These are phyloP conservation scores for Trichogramma dendrolimi DNA, from an alignment of 2,888 invertebrate genomes.

Conservation along the genomic window DNA sequence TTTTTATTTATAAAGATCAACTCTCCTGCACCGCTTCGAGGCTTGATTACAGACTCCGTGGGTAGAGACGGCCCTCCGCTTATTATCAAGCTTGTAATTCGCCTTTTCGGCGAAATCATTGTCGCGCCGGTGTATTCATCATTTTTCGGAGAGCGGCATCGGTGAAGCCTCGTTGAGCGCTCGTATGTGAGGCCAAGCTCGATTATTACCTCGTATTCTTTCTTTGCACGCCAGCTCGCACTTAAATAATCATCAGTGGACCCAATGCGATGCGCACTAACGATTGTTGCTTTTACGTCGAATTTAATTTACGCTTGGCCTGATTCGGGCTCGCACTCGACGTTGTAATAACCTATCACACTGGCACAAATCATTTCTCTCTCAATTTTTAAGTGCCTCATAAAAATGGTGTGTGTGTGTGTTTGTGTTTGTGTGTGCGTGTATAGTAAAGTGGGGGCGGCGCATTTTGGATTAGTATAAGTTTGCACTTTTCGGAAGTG, in stretches of 20 bases:
- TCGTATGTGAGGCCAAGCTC: background rate
- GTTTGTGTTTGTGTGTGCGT: no score
- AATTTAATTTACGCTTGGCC: conserved; percentile 12
- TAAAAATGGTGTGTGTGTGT: no score
- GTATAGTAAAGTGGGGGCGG: no score
- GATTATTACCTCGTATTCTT: conserved; percentile 5
- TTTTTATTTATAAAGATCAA: background rate
- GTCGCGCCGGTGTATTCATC: background rate
- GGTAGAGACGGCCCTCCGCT: conserved; percentile 6
- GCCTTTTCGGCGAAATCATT: conserved; percentile 24
- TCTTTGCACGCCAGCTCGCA: no score
- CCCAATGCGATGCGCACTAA: no score
- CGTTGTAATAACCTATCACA: no score
- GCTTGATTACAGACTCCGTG: conserved; percentile 12
- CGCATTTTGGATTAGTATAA: no score
- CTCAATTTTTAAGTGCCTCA: no score
- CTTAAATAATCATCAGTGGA: no score
- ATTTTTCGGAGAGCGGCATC: background rate
- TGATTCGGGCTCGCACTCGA: no score
- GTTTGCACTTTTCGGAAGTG: no score
- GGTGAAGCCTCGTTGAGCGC: background rate
- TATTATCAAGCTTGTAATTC: conserved; percentile 15
- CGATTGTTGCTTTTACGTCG: conserved; percentile 14
- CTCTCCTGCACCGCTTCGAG: background rate
- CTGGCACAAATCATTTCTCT: no score